Evolutionary conservation across 2,888 invertebrate species (phyloP), one percentile per base, ranked within the genome.

Genomic region (Labia minor): DNA sequence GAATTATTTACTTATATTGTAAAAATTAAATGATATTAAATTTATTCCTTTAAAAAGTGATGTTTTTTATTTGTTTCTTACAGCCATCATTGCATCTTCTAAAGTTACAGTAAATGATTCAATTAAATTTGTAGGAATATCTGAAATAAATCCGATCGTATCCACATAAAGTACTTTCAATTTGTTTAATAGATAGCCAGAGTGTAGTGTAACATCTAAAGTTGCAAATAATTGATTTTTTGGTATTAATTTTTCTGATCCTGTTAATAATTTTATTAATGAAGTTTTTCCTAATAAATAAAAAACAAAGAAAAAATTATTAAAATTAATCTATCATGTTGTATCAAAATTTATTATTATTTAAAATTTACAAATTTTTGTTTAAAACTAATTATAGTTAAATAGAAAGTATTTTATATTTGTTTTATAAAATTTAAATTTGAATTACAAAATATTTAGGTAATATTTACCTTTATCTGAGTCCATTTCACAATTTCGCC

Each of bases 61-160:
- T 26, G 8, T 26, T 3, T 26, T 26, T 6, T 3, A 26, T 6
- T 26, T 6, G 3, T 26, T 8, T 74, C 75, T 76, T 77, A 82
- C 89, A 61, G 92, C 89, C 71, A 83, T 76, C 72, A 87, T 79
- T 0, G 89, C 88, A 79, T 93, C 92, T 74, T 90, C 88, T 66
- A 94, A 78, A 0, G 92, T 93, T 0, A 89, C 88, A 64, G 84
- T 78, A 75, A 93, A 93, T 64, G 92, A 89, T 72, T 89, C 87
- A 37, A 92, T 84, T 61, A 93, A 79, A 68, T 82, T 81, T 1
- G 87, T 86, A 0, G 93, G 93, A 68, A 94, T 84, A 75, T 92
- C 86, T 2, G 90, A 87, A 75, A 94, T 89, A 75, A 93, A 94
- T 0, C 93, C 92, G 49, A 93, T 89, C 0, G 93, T 94, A 76